Evolutionary conservation across 1,140 invertebrate genomes (phyloP), one percentile per base, ranked within the genome.

Genomic region (Panulirus ornatus): DNA sequence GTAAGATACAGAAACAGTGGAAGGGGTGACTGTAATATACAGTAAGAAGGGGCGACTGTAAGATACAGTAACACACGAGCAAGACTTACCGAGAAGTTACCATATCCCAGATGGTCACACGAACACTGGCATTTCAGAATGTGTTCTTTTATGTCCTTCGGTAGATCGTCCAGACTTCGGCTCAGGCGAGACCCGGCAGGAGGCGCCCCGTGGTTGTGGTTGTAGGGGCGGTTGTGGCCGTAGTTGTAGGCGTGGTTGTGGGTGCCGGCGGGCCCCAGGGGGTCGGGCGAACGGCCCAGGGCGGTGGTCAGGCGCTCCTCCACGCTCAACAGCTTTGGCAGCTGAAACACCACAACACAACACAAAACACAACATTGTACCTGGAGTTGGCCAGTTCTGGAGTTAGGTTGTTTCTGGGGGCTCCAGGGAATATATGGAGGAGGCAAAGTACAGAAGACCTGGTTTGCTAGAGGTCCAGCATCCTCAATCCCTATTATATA

Each of bases 51-150:
- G n/a, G n/a, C n/a, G n/a, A n/a, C n/a, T n/a, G n/a, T n/a, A n/a
- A n/a, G n/a, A 34, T 22, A 34, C 22, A 66, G 3, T 8, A 5
- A 66, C 22, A 27, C 63, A 27, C 63, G 8, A 34, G 22, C 22
- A 44, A 0, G 5, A 91, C 90, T 91, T 36, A 92, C 91, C 51
- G 88, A 91, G 73, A 92, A 90, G 79, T 92, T 92, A 8, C 91
- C 91, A 36, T 91, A 92, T 22, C 91, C 91, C 1, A 92, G 42
- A 76, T 92, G 91, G 70, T 92, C 84, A 70, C 91, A 92, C 30
- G 91, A 82, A 66, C 91, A 92, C 78, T 92, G 83, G 47, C 91
- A 92, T 58, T 87, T 88, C 1, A 90, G 86, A 36, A 92, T 92
- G 51, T 92, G 91, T 19, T 92, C 88, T 38, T 92, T 82, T 19